Evolutionary conservation across 2,113 vertebrate species (phyloP), one percentile per base, ranked within the genome.

Genomic region (Pongo pygmaeus): DNA sequence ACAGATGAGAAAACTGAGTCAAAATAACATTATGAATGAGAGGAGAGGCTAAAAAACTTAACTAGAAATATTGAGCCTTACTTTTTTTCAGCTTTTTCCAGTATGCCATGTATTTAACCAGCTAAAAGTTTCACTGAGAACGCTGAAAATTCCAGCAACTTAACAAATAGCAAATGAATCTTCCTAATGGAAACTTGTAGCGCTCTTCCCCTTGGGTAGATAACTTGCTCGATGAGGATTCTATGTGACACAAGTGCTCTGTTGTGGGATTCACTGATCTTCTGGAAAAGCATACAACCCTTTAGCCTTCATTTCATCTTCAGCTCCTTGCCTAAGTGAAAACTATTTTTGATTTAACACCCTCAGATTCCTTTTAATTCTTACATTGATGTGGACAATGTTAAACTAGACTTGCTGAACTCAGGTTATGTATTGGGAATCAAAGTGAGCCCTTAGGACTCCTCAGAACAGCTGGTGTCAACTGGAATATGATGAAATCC

Each of bases 291-390:
- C 91, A 93, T 93, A 94, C 20, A 77, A 23, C 22, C 6, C 13
- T 93, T 98, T 97, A 97, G 85, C 91, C 94, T 97, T 97, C 92
- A 95, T 97, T 98, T 83, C 97, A 92, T 97, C 97, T 92, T 96
- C 80, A 90, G 96, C 97, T 98, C 96, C 91, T 75, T 96, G 84
- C 75, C 59, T 78, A 84, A 81, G 77, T 96, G 96, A 98, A 98
- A 98, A 86, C 67, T 50, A 61, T 93, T 97, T 97, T 97, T 98
- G 97, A 98, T 98, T 98, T 98, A 97, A 95, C 75, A 98, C 90
- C 35, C 38, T 97, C 70, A 96, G 92, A 93, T 32, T 48, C 57
- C 84, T 95, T 97, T 93, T 97, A 94, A 97, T 98, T 98, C 92
- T 97, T 83, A 97, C 86, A 95, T 92, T 64, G 92, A 93, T 97